Evolutionary conservation across 1,140 invertebrate species (phyloP).

Genomic region (Brachionus sp.): DNA sequence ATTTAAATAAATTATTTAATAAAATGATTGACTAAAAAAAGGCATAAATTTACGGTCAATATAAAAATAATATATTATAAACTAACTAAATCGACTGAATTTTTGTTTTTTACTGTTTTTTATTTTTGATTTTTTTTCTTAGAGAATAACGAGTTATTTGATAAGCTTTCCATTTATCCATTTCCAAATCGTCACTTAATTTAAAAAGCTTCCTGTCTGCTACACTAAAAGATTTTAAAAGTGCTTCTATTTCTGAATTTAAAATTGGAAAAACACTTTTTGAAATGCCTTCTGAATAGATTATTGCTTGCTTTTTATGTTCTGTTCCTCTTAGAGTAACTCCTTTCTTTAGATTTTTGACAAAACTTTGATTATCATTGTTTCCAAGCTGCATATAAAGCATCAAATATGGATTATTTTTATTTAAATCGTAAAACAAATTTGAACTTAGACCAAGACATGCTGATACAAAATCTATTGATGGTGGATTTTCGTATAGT

Average conservation of each 20-base stretch:
- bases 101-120: neutral
- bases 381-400: constrained; percentile 18
- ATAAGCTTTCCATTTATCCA: neutral
- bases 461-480: neutral
- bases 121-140: neutral
- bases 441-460: neutral
- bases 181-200: no score
- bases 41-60: neutral
- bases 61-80: neutral
- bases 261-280: neutral
- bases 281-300: constrained; percentile 6
- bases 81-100: neutral
- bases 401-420: neutral
- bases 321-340: neutral
- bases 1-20: neutral
- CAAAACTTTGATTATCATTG: neutral
- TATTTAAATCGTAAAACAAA: neutral
- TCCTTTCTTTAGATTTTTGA: neutral
- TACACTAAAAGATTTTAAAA: neutral
- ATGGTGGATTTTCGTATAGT: neutral
- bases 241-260: neutral
- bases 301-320: neutral
- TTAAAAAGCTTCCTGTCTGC: neutral
- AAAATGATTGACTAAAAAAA: neutral
- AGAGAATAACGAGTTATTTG: neutral